phyloP scores from a whole-genome alignment of 2,113 vertebrate genomes.

The Ictalurus furcatus region DNA sequence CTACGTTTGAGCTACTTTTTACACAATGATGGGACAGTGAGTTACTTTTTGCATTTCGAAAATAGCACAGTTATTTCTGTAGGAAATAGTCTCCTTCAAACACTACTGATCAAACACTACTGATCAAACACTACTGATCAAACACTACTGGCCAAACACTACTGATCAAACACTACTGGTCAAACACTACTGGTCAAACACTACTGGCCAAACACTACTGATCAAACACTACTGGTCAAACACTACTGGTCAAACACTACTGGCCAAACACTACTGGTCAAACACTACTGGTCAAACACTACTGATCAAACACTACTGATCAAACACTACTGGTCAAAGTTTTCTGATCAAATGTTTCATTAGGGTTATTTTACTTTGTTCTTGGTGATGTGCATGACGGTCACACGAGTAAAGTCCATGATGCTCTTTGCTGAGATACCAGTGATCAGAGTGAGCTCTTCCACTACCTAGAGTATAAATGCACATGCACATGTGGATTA shows the following conservation, averaged over 20 bases:
- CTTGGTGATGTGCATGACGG: slow-evolving; percentile 73
- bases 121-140: too few species aligned
- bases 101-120: too few species aligned
- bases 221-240: too few species aligned
- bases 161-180: too few species aligned
- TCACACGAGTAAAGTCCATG: slow-evolving; percentile 75
- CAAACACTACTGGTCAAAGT: too few species aligned
- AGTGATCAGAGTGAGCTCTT: slow-evolving; percentile 84
- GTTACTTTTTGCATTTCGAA: not conserved
- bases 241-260: too few species aligned
- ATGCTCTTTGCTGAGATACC: slow-evolving; percentile 83
- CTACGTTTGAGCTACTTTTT: not conserved
- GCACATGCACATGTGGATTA: not conserved
- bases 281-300: too few species aligned
- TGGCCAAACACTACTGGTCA: too few species aligned
- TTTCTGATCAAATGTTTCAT: not conserved
- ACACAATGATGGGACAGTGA: not conserved
- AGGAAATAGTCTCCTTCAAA: not conserved
- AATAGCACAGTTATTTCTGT: not conserved
- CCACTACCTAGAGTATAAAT: slow-evolving; percentile 73
- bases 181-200: too few species aligned
- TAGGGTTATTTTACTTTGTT: slow-evolving; percentile 37
- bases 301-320: too few species aligned
- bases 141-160: too few species aligned
- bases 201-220: too few species aligned